Evolutionary conservation across 2,888 invertebrate species (phyloP), one percentile per base, ranked within the genome.

Genomic region (Ypsolopha sequella): DNA sequence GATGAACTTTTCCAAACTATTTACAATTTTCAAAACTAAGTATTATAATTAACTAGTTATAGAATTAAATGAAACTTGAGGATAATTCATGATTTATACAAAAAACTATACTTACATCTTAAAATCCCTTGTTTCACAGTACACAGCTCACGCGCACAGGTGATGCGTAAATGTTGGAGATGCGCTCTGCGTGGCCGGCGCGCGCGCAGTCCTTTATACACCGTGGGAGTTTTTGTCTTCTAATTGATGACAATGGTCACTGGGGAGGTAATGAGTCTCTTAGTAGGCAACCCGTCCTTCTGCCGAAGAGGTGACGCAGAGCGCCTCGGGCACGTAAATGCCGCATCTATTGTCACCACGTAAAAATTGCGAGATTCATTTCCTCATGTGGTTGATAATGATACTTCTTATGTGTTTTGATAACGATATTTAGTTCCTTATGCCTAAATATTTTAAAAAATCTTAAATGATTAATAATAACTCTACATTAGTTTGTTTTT

Each of bases 221-320:
- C 81, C 81, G 84, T 84, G 85, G 76, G 84, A 85, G 73, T 80
- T 85, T 82, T 84, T 81, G 80, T 79, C 73, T 76, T 74, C 65
- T 75, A 76, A 80, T 76, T 78, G 75, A 24, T 24, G 24, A 81
- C 82, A 84, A 85, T 82, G 74, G 79, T 75, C 76, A 74, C 76
- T 68, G 66, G 73, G 74, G 75, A 78, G 74, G 73, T 84, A 85
- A 85, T 85, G 76, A 80, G 85, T 78, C 68, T 69, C 76, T 82
- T 81, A 81, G 80, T 80, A 85, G 70, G 76, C 84, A 70, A 63
- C 58, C 62, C 76, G 84, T 79, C 84, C 85, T 85, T 82, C 82
- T 75, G 68, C 63, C 63, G 67, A 73, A 73, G 73, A 65, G 64
- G 70, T 78, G 82, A 82, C 78, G 78, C 75, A 73, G 73, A 24